Conservation (phyloP, 2,113 vertebrate genomes). For the Phodopus roborovskii region DNA sequence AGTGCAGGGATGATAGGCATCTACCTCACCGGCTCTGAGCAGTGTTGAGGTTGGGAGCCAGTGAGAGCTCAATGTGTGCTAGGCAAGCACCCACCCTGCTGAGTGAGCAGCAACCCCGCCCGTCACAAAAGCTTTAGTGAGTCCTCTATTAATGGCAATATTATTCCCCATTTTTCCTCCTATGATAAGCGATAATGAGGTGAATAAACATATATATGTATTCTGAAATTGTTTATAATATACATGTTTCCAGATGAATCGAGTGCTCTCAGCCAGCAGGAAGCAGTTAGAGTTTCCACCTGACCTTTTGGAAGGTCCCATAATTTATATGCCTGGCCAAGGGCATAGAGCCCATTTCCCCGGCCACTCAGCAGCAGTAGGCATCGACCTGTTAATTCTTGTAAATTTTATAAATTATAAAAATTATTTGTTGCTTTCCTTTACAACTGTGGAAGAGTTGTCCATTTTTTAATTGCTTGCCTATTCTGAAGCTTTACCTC, state of each 20-base stretch:
- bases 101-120: background rate
- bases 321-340: background rate
- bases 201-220: background rate
- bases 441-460: background rate
- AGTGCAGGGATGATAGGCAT: background rate
- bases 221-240: conserved; percentile 25
- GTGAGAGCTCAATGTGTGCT: background rate
- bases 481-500: background rate
- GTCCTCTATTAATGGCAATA: background rate
- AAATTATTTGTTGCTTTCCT: conserved; percentile 35
- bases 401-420: background rate
- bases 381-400: background rate
- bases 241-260: background rate
- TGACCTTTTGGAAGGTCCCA: background rate
- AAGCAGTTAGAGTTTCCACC: background rate
- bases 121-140: background rate
- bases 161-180: background rate
- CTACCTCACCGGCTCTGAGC: background rate
- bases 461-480: background rate
- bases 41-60: background rate
- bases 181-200: background rate
- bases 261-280: background rate
- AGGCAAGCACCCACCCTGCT: background rate
- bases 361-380: background rate
- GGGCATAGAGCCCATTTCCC: accelerated